phyloP scores from a whole-genome alignment of 2,113 vertebrate genomes.

The Gavia stellata region DNA sequence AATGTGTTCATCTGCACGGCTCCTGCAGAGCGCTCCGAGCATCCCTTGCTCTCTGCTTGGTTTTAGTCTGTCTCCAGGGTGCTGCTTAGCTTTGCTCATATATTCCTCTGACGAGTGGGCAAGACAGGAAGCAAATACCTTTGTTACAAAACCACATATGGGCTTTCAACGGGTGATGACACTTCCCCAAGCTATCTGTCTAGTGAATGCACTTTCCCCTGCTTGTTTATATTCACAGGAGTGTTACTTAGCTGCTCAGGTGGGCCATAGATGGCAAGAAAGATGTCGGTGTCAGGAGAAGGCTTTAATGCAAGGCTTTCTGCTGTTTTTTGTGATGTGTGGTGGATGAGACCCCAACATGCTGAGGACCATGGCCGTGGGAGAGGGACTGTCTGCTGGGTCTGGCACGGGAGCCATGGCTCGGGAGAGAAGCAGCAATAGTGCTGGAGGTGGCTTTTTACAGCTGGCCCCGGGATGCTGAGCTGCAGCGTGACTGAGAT shows the following conservation, averaged over 20 bases:
- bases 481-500: background rate
- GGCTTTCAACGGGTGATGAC: constrained; percentile 1
- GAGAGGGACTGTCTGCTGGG: background rate
- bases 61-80: constrained; percentile 29
- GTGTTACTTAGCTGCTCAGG: background rate
- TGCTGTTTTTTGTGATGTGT: background rate
- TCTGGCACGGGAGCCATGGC: background rate
- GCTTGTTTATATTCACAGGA: constrained; percentile 34
- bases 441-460: background rate
- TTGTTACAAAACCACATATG: constrained; percentile 26
- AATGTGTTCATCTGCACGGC: background rate
- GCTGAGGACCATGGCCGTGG: background rate
- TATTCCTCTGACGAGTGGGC: background rate
- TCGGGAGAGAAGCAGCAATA: background rate
- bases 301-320: background rate
- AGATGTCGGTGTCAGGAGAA: background rate
- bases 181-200: constrained; percentile 26
- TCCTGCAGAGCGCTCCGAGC: background rate
- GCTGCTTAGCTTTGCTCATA: background rate
- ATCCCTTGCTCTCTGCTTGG: background rate
- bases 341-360: background rate
- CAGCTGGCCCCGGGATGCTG: background rate
- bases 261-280: constrained; percentile 3
- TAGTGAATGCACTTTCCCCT: background rate
- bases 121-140: constrained; percentile 38